Conservation (phyloP, 2,113 vertebrate species). For the Mohoua ochrocephala region DNA sequence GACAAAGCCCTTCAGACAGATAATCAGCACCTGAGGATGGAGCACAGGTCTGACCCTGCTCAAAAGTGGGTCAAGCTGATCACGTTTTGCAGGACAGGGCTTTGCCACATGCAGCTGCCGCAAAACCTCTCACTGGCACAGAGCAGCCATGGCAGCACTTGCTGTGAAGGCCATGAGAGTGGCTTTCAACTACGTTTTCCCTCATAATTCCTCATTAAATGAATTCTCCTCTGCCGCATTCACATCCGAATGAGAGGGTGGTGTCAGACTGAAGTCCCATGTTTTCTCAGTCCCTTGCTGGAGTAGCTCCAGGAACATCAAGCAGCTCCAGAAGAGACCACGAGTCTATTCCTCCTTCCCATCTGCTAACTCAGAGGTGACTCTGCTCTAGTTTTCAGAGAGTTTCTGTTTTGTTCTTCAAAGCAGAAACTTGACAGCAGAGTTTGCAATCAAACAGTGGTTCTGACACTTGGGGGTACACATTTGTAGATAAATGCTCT, state of each 20-base stretch:
- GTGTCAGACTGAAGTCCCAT: background rate
- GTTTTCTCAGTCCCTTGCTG: background rate
- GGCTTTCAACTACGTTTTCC: background rate
- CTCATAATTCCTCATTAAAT: background rate
- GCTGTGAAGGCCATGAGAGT: rapidly evolving
- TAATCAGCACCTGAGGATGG: background rate
- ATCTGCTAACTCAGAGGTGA: background rate
- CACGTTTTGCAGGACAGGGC: background rate
- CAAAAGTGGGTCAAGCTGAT: conserved; percentile 45
- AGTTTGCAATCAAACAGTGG: background rate
- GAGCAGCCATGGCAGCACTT: background rate
- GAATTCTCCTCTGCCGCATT: background rate
- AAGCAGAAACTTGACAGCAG: background rate
- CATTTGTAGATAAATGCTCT: background rate
- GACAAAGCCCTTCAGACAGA: conserved; percentile 28
- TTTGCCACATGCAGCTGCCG: background rate
- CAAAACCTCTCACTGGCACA: background rate
- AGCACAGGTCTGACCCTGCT: background rate
- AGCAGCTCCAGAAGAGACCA: background rate
- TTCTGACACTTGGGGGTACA: background rate
- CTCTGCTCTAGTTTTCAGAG: background rate
- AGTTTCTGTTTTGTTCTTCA: background rate
- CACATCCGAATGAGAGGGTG: background rate
- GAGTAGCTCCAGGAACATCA: background rate
- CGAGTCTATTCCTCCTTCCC: background rate